Evolutionary conservation across 2,113 vertebrate species (phyloP), one percentile per base, ranked within the genome.

Genomic region (Lathamus discolor): DNA sequence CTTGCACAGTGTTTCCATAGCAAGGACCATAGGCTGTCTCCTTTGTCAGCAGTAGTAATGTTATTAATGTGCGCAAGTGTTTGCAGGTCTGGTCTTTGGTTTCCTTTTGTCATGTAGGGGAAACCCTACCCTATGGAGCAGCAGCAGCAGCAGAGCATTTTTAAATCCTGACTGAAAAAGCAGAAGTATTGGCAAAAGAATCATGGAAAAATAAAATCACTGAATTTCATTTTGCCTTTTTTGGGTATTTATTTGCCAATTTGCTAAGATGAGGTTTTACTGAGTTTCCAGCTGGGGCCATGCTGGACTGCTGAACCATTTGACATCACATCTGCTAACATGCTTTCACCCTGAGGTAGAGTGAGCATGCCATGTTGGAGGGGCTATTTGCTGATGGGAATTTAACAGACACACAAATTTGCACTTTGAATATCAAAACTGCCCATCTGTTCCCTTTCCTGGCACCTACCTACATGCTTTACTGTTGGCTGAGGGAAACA

Each of bases 361-460:
- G 48, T 35, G 23, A 94, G 52, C 54, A 31, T 86, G 37, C 82
- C 52, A 44, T 82, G 86, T 66, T 94, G 78, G 55, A 93, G 62
- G 78, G 66, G 25, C 92, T 92, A 4, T 95, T 93, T 92, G 69
- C 83, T 93, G 49, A 72, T 93, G 74, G 70, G 94, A 95, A 79
- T 91, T 89, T 66, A 92, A 87, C 93, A 63, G 77, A 94, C 73
- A 76, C 52, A 68, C 90, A 92, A 49, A 82, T 87, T 89, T 95
- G 74, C 86, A 74, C 67, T 96, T 84, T 84, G 77, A 92, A 35
- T 89, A 87, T 93, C 49, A 77, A 78, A 89, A 62, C 37, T 79
- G 24, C n/a, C 91, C 91, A 93, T 96, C 95, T 97, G 92, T 95
- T 95, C 79, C 20, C 57, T 93, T 91, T 73, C 29, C 70, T 87